phyloP scores from a whole-genome alignment of 2,888 invertebrate species.

The Oscheius sp. region DNA sequence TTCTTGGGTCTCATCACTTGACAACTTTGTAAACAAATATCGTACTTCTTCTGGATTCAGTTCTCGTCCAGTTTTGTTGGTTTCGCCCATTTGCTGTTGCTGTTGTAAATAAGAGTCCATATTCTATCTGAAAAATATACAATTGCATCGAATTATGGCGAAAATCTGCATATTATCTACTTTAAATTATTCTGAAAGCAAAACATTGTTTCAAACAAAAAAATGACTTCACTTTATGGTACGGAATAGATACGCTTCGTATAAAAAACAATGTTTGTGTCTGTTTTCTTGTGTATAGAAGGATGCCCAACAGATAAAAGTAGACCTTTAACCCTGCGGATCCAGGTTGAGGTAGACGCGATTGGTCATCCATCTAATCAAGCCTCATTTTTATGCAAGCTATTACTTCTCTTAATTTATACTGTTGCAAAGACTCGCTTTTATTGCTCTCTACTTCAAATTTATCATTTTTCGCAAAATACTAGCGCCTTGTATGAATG shows the following conservation, averaged over 20 bases:
- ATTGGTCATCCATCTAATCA: neutral
- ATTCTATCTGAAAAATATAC: neutral
- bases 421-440: neutral
- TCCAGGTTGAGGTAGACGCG: neutral
- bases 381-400: too few relatives aligned
- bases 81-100: neutral
- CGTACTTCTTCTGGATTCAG: constrained; percentile 56
- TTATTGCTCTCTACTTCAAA: neutral
- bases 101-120: constrained; percentile 14
- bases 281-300: too few relatives aligned
- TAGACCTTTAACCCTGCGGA: neutral
- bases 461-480: neutral
- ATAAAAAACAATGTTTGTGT: too few relatives aligned
- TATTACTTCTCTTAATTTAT: too few relatives aligned
- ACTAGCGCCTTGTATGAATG: neutral
- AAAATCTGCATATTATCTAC: too few relatives aligned
- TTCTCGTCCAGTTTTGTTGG: neutral
- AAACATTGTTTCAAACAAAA: too few relatives aligned
- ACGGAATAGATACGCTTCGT: too few relatives aligned
- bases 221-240: too few relatives aligned
- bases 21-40: constrained; percentile 57
- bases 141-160: too few relatives aligned
- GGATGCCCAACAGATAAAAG: neutral
- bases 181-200: too few relatives aligned
- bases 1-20: constrained; percentile 64